phyloP scores from a whole-genome alignment of 2,797 vertebrate species.

The Synanceia verrucosa region DNA sequence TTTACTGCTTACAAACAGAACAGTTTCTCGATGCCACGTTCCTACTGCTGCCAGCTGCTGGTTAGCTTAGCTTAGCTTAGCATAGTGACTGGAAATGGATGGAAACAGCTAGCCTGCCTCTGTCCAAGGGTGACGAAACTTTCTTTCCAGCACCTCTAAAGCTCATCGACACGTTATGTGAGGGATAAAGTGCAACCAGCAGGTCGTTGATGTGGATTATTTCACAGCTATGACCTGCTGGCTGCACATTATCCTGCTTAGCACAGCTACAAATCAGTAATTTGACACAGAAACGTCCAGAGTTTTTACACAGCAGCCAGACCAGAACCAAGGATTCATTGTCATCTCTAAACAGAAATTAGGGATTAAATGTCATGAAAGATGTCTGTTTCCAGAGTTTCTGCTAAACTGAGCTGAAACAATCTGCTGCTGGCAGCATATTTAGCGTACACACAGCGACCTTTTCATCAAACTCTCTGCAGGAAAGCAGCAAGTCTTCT shows the following conservation, averaged over 20 bases:
- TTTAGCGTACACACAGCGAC: not conserved
- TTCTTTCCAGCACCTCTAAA: not conserved
- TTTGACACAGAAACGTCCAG: no score
- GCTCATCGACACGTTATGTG: not conserved
- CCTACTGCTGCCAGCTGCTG: not conserved
- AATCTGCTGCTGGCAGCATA: not conserved
- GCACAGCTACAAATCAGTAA: no score
- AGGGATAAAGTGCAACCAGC: no score
- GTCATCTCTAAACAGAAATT: no score
- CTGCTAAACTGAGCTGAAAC: not conserved
- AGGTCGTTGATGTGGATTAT: no score
- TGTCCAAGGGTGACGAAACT: not conserved
- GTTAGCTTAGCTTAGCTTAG: not conserved
- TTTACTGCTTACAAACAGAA: slow-evolving; percentile 11
- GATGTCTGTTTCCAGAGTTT: not conserved
- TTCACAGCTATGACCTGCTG: no score
- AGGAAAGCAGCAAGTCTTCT: slow-evolving; percentile 1
- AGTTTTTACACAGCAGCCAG: no score
- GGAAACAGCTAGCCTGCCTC: not conserved
- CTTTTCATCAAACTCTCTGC: not conserved
- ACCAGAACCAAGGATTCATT: no score
- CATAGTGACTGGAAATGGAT: not conserved
- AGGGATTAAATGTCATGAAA: no score
- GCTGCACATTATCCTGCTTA: no score
- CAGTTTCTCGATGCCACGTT: not conserved